Evolutionary conservation across 2,797 vertebrate genomes (phyloP).

Genomic region (Pipistrellus kuhlii): DNA sequence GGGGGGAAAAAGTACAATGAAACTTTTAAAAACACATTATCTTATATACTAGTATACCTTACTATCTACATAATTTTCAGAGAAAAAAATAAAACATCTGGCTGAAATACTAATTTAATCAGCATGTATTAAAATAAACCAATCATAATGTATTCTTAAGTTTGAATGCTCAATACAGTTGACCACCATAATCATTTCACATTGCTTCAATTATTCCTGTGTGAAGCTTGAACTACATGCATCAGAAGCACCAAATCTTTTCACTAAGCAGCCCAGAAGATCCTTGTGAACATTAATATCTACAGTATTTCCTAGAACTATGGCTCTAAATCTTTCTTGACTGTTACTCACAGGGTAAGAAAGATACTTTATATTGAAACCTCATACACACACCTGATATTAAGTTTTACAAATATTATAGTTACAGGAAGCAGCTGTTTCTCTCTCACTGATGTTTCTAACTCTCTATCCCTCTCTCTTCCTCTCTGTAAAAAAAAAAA

Average conservation of each 20-base stretch:
- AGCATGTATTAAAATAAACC: constrained; percentile 1
- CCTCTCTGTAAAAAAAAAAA: no score
- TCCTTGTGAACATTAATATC: background rate
- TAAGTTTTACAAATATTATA: background rate
- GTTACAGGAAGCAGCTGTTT: no score
- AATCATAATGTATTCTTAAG: background rate
- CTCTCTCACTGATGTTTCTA: no score
- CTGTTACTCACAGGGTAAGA: background rate
- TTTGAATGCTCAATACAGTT: background rate
- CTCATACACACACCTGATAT: background rate
- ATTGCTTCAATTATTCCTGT: background rate
- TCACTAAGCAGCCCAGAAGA: background rate
- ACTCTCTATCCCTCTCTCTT: no score
- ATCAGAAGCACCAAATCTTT: background rate
- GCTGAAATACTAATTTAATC: background rate
- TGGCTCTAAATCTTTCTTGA: background rate
- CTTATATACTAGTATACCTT: background rate
- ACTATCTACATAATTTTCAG: background rate
- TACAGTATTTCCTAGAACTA: background rate
- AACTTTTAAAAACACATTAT: constrained; percentile 37
- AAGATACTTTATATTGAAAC: constrained; percentile 8
- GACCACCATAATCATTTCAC: background rate
- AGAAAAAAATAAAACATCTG: background rate
- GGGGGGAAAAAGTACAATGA: background rate
- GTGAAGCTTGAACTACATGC: background rate